A percentile compares a stretch with the other conserved stretches of the same genome.
These are phyloP conservation scores for Tenthredo mesomela DNA, from an alignment of 2,888 invertebrate genomes.

Conservation along the genomic window DNA sequence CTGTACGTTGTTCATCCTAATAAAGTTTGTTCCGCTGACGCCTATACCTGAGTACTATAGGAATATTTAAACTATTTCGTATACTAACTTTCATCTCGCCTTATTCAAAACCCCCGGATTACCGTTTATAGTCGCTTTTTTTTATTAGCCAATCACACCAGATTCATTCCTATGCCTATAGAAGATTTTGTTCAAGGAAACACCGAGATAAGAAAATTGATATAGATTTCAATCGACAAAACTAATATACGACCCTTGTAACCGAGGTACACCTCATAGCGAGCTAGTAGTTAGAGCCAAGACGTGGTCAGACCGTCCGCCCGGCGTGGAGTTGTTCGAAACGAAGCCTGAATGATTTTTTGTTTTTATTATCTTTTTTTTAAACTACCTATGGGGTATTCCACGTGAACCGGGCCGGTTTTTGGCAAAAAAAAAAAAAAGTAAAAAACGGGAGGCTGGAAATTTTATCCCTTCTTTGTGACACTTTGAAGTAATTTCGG, in stretches of 20 bases:
- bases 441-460: too few relatives aligned
- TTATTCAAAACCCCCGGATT: neutral
- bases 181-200: neutral
- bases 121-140: neutral
- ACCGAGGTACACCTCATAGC: neutral
- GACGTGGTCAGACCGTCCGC: constrained; percentile 12
- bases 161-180: neutral
- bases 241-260: neutral
- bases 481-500: too few relatives aligned
- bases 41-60: neutral
- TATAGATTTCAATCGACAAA: neutral
- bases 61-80: neutral
- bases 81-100: neutral
- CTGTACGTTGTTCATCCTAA: constrained; percentile 4
- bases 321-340: neutral
- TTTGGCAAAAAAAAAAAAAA: too few relatives aligned
- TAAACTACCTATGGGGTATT: too few relatives aligned
- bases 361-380: neutral
- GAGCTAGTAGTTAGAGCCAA: neutral
- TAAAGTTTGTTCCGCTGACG: neutral
- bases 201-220: neutral
- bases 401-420: too few relatives aligned
- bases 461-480: too few relatives aligned
- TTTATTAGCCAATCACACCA: neutral
- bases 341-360: neutral